Evolutionary conservation across 2,113 vertebrate genomes (phyloP), one percentile per base, ranked within the genome.

Genomic region (Istiophorus platypterus): DNA sequence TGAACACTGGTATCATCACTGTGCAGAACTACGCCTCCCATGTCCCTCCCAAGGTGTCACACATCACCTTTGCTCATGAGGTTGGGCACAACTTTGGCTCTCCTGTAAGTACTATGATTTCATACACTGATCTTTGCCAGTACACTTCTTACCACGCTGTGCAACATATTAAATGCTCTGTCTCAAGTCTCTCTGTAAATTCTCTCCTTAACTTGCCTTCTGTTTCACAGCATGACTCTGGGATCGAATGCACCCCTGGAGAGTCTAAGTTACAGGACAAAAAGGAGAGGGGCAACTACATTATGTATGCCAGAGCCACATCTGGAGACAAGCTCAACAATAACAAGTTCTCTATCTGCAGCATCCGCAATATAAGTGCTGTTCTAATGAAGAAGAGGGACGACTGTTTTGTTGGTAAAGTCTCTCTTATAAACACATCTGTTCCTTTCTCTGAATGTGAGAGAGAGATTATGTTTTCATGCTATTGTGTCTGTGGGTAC

Each of bases 61-160:
- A 99, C 87, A 99, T 99, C 78, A 99, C 98, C 76, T 99, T 99
- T 84, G 98, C 98, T 80, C 98, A 99, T 83, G 98, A 99, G 89
- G 96, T 99, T 62, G 98, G 98, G 59, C 98, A 99, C 95, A 99
- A 99, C 93, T 99, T 99, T 91, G 98, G 98, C 70, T 99, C 98
- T 31, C 97, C 97, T 85, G 98, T 99, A 94, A 97, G 98, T 96
- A 88, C 84, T 39, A 1, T 29, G 14, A 66, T 51, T 72, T 72
- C 65, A 72, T 59, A 37, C 59, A 5, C 4, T 9, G 15, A 1
- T 7, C 27, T 82, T 67, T 63, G 18, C 4, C 29, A 11, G 18
- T 57, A 9, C 7, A 29, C 45, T 71, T 80, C 51, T 69, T 65
- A 11, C 65, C 15, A 26, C 62, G 17, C 24, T 52, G 3, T 57